Conservation (phyloP, 1,140 invertebrate species). For the Heterodera carotae region DNA sequence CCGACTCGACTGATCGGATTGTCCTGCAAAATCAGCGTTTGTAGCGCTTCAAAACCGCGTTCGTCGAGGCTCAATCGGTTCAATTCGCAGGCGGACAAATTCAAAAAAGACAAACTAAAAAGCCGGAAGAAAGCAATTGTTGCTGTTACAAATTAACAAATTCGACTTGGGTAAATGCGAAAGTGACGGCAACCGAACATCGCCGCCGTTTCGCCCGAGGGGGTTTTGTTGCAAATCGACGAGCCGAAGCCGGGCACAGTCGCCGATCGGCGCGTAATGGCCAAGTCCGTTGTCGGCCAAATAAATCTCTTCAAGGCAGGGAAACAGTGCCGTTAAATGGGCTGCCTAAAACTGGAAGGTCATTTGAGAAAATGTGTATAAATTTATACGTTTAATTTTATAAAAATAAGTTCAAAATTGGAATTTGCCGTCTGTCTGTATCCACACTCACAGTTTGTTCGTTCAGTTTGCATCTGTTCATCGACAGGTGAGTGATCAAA, state of each 20-base stretch:
- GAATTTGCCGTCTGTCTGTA: too few relatives aligned
- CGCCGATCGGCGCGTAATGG: not conserved
- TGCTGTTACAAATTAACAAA: constrained; percentile 6
- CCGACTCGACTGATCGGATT: constrained; percentile 39
- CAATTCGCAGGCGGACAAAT: constrained; percentile 40
- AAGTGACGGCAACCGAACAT: constrained; percentile 25
- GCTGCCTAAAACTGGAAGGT: constrained; percentile 30
- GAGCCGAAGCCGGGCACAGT: constrained; percentile 20
- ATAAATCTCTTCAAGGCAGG: constrained; percentile 38
- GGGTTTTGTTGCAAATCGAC: constrained; percentile 39
- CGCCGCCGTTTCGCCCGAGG: not conserved
- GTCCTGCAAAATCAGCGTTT: constrained; percentile 40
- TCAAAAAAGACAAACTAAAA: constrained; percentile 34
- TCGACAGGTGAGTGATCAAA: constrained; percentile 32
- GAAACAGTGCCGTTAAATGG: constrained; percentile 34
- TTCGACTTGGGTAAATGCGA: constrained; percentile 31
- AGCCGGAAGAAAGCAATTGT: not conserved
- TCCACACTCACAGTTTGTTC: constrained; percentile 36
- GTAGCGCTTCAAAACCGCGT: constrained; percentile 18
- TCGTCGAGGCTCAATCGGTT: constrained; percentile 24
- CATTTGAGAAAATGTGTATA: too few relatives aligned
- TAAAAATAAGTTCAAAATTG: too few relatives aligned
- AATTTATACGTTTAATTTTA: not conserved
- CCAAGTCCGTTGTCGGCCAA: constrained; percentile 35
- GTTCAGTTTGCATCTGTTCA: constrained; percentile 33